phyloP scores from a whole-genome alignment of 2,888 invertebrate genomes.

The Willowsia nigromaculata region DNA sequence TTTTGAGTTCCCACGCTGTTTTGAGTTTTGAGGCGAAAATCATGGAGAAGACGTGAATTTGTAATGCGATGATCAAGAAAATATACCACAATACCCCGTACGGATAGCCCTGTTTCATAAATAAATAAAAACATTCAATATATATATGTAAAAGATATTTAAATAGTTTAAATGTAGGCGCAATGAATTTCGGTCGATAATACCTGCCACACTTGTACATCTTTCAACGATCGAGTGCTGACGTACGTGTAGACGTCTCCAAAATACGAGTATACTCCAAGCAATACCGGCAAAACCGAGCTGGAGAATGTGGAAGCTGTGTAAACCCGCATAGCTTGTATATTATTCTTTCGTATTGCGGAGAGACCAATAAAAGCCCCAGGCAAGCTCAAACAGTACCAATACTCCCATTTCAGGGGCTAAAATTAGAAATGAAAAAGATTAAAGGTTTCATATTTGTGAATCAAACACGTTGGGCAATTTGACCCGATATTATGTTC shows the following conservation, averaged over 20 bases:
- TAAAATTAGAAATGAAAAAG: constrained; percentile 82
- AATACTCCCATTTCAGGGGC: constrained; percentile 95
- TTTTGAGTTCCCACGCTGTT: constrained; percentile 86
- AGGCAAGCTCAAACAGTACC: constrained; percentile 92
- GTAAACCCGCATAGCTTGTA: constrained; percentile 88
- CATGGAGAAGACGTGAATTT: constrained; percentile 92
- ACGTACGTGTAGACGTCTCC: constrained; percentile 91
- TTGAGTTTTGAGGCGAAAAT: constrained; percentile 91
- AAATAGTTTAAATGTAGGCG: not conserved
- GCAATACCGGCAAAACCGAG: constrained; percentile 90
- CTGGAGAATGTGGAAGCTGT: constrained; percentile 89
- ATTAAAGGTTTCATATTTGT: too few species aligned
- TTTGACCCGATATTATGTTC: too few species aligned
- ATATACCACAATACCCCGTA: constrained; percentile 96
- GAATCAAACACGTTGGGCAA: too few species aligned
- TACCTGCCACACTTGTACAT: constrained; percentile 92
- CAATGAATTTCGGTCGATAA: constrained; percentile 28
- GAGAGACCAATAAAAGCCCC: constrained; percentile 92
- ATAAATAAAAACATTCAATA: not conserved
- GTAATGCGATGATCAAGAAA: constrained; percentile 91
- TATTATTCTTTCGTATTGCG: constrained; percentile 91
- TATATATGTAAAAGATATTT: too few species aligned
- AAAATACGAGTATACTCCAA: constrained; percentile 90
- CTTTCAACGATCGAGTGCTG: constrained; percentile 85
- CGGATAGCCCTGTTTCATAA: constrained; percentile 87